Percentiles rank a stretch among this genome's conserved stretches.
Evolutionary conservation across 92 coral and sea anemone genomes (phyloP).

Genomic region (Bergia sp.): DNA sequence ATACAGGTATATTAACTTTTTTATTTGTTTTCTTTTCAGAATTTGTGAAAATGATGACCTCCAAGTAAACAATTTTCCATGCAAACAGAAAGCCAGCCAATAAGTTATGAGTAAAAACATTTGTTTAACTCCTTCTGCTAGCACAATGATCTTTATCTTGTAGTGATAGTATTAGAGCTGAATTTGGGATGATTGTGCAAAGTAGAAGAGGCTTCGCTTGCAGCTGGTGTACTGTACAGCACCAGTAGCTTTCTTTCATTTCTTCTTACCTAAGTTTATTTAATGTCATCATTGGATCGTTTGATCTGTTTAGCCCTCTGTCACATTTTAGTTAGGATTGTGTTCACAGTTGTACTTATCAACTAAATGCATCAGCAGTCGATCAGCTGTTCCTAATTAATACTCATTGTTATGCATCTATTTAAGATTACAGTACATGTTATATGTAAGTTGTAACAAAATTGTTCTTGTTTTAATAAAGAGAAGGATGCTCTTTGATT

Average conservation of each 20-base stretch:
- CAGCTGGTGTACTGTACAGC: background rate
- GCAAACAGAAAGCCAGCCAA: background rate
- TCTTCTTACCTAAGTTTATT: background rate
- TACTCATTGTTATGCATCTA: conserved; percentile 28
- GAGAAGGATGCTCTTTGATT: background rate
- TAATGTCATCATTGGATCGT: background rate
- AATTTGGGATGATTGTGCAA: background rate
- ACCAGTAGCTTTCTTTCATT: background rate
- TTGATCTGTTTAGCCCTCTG: background rate
- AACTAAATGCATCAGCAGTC: conserved; percentile 28
- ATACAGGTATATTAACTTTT: too few relatives aligned
- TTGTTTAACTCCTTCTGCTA: conserved; percentile 1
- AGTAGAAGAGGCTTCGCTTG: background rate
- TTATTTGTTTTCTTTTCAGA: background rate
- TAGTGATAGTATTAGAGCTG: background rate
- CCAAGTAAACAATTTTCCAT: conserved; percentile 19
- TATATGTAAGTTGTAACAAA: conserved; percentile 20
- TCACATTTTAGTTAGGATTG: conserved; percentile 6
- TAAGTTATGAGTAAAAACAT: conserved; percentile 14
- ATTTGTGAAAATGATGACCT: conserved; percentile 37
- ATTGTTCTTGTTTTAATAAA: conserved; percentile 29
- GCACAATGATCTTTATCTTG: background rate
- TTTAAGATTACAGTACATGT: conserved; percentile 17
- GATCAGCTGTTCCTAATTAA: background rate
- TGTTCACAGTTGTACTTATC: conserved; percentile 15